Conservation (phyloP, 2,113 vertebrate genomes). For the Apodemus sylvaticus region DNA sequence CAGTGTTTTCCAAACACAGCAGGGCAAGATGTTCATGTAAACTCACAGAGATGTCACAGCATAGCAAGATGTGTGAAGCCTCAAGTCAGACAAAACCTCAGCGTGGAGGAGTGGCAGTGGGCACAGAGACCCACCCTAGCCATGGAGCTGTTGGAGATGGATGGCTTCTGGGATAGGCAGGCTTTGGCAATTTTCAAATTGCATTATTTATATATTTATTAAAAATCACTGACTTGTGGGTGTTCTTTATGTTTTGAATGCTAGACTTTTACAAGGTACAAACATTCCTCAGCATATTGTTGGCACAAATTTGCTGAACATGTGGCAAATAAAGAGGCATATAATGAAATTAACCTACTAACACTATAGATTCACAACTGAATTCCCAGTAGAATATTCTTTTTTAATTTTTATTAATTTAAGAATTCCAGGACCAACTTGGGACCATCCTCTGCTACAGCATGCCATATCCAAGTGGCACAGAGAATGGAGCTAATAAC, state of each 20-base stretch:
- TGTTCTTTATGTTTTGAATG: neutral
- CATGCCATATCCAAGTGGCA: too few species aligned
- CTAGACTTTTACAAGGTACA: neutral
- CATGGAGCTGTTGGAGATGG: neutral
- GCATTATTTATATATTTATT: neutral
- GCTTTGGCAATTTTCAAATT: neutral
- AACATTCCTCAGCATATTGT: neutral
- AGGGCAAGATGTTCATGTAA: neutral
- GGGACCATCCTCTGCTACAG: too few species aligned
- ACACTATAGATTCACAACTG: too few species aligned
- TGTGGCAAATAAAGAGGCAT: neutral
- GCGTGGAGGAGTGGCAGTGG: neutral
- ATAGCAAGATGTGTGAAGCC: neutral
- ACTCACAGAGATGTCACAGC: neutral
- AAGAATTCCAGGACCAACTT: too few species aligned
- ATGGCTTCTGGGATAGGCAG: neutral
- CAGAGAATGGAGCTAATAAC: too few species aligned
- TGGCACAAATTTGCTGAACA: neutral
- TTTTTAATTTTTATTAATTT: neutral
- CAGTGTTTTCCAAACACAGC: neutral
- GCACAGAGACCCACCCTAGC: neutral
- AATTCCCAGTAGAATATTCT: too few species aligned
- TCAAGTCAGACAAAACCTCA: neutral
- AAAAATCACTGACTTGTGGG: neutral
- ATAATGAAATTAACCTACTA: neutral